phyloP scores from a whole-genome alignment of 2,113 vertebrate species.

The Ivindomyrus marchei region DNA sequence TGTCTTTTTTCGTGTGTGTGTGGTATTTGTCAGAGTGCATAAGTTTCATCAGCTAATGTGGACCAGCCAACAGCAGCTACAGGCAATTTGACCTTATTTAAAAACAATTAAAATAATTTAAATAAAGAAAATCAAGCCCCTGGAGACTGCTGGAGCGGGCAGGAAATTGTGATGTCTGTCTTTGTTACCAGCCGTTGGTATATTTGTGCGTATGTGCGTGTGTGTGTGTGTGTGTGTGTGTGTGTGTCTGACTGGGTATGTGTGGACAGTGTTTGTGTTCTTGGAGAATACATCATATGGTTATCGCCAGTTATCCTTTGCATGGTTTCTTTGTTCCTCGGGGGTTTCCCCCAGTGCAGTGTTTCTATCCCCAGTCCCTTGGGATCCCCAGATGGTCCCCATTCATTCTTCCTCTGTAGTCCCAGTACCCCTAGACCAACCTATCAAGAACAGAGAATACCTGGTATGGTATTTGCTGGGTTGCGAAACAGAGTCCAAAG shows the following conservation, averaged over 20 bases:
- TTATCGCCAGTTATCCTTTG: too few species aligned
- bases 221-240: background rate
- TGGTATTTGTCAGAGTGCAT: slow-evolving; percentile 49
- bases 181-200: background rate
- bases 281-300: background rate
- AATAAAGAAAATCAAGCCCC: slow-evolving; percentile 46
- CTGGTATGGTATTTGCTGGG: background rate
- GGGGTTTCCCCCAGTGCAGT: too few species aligned
- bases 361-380: too few species aligned
- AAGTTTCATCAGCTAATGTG: slow-evolving; percentile 58
- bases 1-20: slow-evolving; percentile 11
- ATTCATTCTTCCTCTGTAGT: too few species aligned
- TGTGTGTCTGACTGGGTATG: background rate
- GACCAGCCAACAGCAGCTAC: slow-evolving; percentile 59
- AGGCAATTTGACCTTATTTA: slow-evolving; percentile 58
- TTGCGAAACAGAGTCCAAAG: background rate
- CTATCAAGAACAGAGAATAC: background rate
- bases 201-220: background rate
- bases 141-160: slow-evolving; percentile 40
- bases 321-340: too few species aligned
- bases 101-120: slow-evolving; percentile 56
- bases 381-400: too few species aligned
- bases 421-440: too few species aligned
- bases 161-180: slow-evolving; percentile 25
- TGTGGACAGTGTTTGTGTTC: background rate